Evolutionary conservation across 2,797 vertebrate species (phyloP), one percentile per base, ranked within the genome.

Genomic region (Falco rusticolus): DNA sequence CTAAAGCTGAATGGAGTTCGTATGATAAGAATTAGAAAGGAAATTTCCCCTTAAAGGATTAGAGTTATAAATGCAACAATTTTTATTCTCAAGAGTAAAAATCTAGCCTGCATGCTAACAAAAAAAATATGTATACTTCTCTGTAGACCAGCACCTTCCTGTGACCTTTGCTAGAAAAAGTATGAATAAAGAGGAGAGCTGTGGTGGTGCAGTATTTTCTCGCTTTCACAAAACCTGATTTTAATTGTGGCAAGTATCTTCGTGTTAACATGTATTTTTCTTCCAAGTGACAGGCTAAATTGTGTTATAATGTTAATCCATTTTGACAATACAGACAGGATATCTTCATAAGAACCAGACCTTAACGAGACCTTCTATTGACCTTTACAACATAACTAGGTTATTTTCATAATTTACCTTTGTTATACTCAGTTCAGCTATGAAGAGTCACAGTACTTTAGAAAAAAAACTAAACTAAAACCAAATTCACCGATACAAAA

Each of bases 391-490:
- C 13, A 13, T 60, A 95, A 60, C 34, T 78, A 78, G 10, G 34
- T 63, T 91, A 65, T 83, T 95, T 96, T 95, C 31, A 51, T 86
- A 92, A 94, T 89, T 93, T 96, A 91, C 54, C 41, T 88, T 86
- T 54, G 77, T 94, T 89, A 83, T 72, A 28, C 25, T 75, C 75
- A 72, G 64, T 87, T 91, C 21, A 81, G 53, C 33, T 78, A 15
- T 81, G 37, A 93, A 81, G 34, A 88, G 15, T 34, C n/a, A 90
- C 20, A 57, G 33, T 60, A 71, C 28, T 74, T 56, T 9, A 72
- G 41, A 34, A 16, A 90, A 87, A 87, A 89, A 57, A 2, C 3
- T 45, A 39, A 77, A 34, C 41, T 53, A 19, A 87, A 82, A 51
- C 0, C 4, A 76, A 85, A 77, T 10, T n/a, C 20, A 7, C 12